Evolutionary conservation across 2,888 invertebrate genomes (phyloP).

Genomic region (Zele albiditarsus): DNA sequence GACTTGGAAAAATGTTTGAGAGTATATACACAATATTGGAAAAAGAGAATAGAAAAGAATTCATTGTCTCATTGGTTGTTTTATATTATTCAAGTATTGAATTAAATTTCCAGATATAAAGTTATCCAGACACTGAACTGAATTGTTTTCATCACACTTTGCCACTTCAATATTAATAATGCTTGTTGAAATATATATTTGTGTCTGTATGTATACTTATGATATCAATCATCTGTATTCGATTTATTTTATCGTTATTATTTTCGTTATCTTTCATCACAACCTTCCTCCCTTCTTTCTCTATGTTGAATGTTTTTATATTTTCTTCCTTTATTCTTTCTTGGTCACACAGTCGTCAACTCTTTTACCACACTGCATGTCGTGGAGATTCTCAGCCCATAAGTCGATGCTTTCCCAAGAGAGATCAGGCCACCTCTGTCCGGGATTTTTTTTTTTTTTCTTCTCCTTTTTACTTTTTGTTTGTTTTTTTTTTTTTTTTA

Average conservation of each 20-base stretch:
- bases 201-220: background rate
- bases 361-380: slow-evolving; percentile 20
- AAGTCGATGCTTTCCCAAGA: slow-evolving; percentile 20
- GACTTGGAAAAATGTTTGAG: slow-evolving; percentile 16
- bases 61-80: slow-evolving; percentile 7
- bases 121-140: background rate
- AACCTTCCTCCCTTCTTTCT: background rate
- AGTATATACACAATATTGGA: background rate
- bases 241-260: slow-evolving; percentile 18
- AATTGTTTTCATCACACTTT: slow-evolving; percentile 34
- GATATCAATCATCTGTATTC: slow-evolving; percentile 24
- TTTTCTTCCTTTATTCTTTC: background rate
- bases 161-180: slow-evolving; percentile 34
- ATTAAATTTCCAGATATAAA: slow-evolving; percentile 15
- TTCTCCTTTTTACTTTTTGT: background rate
- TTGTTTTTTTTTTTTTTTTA: background rate
- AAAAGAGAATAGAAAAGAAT: slow-evolving; percentile 17
- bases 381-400: slow-evolving; percentile 11
- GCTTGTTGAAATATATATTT: background rate
- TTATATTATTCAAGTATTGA: slow-evolving; percentile 27
- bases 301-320: background rate
- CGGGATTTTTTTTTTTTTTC: background rate
- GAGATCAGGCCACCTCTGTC: slow-evolving; percentile 22
- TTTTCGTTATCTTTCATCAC: slow-evolving; percentile 6
- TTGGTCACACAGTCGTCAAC: slow-evolving; percentile 13